phyloP scores from a whole-genome alignment of 2,797 vertebrate species.

The Rhodeus uyekii region DNA sequence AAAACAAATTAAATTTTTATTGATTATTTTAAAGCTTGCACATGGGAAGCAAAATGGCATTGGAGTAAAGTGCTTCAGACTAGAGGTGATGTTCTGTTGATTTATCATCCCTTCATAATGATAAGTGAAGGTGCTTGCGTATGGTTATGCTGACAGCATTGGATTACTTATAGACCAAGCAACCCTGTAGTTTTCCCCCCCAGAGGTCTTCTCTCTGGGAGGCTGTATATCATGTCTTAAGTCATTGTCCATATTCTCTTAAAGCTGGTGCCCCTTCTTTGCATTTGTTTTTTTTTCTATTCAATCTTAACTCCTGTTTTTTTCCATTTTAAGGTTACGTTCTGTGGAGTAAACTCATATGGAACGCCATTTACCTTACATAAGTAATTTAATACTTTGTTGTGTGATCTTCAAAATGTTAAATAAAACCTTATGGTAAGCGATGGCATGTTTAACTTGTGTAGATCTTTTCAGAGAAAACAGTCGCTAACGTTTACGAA shows the following conservation, averaged over 20 bases:
- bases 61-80: constrained; percentile 44
- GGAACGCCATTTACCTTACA: neutral
- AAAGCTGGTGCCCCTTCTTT: neutral
- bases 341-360: neutral
- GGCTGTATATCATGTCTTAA: constrained; percentile 21
- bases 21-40: constrained; percentile 68
- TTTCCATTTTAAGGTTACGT: neutral
- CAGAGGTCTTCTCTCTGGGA: constrained; percentile 9
- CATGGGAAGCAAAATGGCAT: constrained; percentile 51
- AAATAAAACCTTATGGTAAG: neutral
- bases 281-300: neutral
- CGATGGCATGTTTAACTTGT: neutral
- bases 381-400: neutral
- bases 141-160: constrained; percentile 49
- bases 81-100: constrained; percentile 41
- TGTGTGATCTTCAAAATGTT: neutral
- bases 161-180: constrained; percentile 42
- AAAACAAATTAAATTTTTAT: constrained; percentile 58
- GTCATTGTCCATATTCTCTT: constrained; percentile 26
- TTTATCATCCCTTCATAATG: constrained; percentile 53
- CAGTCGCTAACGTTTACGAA: neutral
- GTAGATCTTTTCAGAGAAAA: neutral
- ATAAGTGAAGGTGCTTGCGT: constrained; percentile 46
- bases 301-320: neutral
- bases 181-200: constrained; percentile 5